Base-by-base conservation (phyloP, 2,797 vertebrate genomes). In the Erethizon dorsatum region DNA sequence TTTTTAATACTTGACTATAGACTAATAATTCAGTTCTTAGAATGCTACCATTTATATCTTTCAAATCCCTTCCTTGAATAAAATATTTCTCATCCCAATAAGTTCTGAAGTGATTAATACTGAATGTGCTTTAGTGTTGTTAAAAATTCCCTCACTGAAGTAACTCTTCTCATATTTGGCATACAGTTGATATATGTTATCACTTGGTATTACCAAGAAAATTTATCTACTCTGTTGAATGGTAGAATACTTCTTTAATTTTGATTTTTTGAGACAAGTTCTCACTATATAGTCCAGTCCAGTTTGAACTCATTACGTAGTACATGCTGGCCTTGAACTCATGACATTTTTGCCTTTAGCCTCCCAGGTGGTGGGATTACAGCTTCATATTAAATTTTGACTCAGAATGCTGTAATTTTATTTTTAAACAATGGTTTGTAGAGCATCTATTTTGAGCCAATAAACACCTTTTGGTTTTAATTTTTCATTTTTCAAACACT, bases 11-110 rank as follows among this genome's bases (percentile, higher is more conserved):
- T 86, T 95, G 95, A 83, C 56, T n/a, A 3, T 75, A 41, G 33
- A 75, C 24, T 94, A 89, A 95, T 84, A 95, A 91, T 94, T 82
- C 37, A 94, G 52, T 93, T 93, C 45, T 89, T 90, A 82, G 95
- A 96, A 93, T 22, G 37, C 18, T 84, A 67, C 24, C 61, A 54
- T 89, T 86, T 89, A 9, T 79, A 2, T 84, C 41, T 80, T 89
- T 92, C 61, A 63, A 1, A 87, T 83, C 37, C 95, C 37, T 85
- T 47, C 9, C 24, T 41, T 67, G 24, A 71, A 13, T 90, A 57
- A 95, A 95, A 87, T 88, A 92, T 82, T 83, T 86, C n/a, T 77
- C 47, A 89, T 77, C 41, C 17, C 65, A 24, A 56, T 78, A 33
- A 88, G 83, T 93, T 88, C 47, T 89, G 20, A 52, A 95, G 3